Percentiles rank a stretch among this genome's conserved stretches.
Conservation (phyloP, 2,888 invertebrate species). For the Ametastegia equiseti region DNA sequence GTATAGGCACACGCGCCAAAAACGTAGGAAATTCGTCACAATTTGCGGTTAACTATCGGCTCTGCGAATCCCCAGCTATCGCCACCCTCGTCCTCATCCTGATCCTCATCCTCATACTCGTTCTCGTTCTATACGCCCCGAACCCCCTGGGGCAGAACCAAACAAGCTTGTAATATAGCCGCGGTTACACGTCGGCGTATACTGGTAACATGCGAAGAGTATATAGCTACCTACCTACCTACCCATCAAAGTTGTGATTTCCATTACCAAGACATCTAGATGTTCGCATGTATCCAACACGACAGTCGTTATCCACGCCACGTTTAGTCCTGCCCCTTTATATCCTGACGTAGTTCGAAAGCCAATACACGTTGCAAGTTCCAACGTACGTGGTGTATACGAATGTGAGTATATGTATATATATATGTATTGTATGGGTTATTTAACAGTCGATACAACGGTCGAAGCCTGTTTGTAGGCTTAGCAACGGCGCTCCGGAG, state of each 20-base stretch:
- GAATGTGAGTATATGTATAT: background rate
- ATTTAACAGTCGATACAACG: conserved; percentile 10
- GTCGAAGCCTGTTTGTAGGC: conserved; percentile 25
- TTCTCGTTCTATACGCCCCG: no score
- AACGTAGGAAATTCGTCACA: conserved; percentile 39
- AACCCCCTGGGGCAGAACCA: conserved; percentile 25
- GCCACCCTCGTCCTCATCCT: conserved; percentile 26
- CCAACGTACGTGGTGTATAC: background rate
- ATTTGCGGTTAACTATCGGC: conserved; percentile 44
- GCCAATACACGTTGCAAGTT: conserved; percentile 16
- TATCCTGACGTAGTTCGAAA: conserved; percentile 11
- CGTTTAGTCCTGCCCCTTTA: conserved; percentile 18
- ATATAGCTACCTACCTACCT: no score
- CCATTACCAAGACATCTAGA: conserved; percentile 32
- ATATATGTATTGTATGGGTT: background rate
- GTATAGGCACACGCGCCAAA: background rate
- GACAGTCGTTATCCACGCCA: conserved; percentile 28
- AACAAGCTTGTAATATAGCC: conserved; percentile 44
- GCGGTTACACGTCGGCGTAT: conserved; percentile 11
- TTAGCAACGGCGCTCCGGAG: background rate
- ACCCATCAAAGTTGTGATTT: conserved; percentile 37
- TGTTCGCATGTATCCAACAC: background rate
- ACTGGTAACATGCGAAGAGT: conserved; percentile 5
- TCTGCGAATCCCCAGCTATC: conserved; percentile 25
- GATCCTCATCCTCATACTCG: no score